Conservation (phyloP, 2,113 vertebrate genomes). For the Crotalus tigris region DNA sequence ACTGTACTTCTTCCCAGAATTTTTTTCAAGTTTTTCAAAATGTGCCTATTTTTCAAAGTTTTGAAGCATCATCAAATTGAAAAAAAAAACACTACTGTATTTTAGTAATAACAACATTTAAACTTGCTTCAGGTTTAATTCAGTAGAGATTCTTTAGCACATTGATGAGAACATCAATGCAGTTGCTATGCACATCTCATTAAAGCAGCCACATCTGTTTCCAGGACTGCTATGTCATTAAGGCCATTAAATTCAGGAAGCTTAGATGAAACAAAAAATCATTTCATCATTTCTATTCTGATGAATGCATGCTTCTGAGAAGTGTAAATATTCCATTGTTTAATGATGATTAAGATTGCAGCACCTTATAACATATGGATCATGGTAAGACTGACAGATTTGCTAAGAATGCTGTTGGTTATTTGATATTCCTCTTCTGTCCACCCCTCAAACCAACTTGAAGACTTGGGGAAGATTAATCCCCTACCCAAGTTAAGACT, state of each 20-base stretch:
- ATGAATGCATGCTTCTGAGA: too few species aligned
- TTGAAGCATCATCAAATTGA: background rate
- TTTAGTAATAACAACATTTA: background rate
- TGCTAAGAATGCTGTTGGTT: background rate
- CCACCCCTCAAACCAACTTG: background rate
- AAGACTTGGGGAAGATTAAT: background rate
- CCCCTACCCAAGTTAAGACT: too few species aligned
- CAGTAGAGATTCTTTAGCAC: too few species aligned
- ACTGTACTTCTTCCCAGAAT: background rate
- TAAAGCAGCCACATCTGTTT: too few species aligned
- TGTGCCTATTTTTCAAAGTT: background rate
- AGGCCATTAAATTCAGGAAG: background rate
- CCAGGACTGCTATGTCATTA: background rate
- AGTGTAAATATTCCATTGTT: background rate
- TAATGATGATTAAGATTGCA: background rate
- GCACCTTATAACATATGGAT: background rate
- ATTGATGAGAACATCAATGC: too few species aligned
- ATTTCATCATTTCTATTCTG: background rate
- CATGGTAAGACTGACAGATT: background rate
- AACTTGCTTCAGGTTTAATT: too few species aligned
- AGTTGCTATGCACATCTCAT: too few species aligned
- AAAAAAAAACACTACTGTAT: too few species aligned
- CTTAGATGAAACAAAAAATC: background rate
- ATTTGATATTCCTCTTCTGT: background rate
- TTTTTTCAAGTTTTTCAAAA: background rate